Evolutionary conservation across 2,113 vertebrate species (phyloP).

Genomic region (Nothoprocta pentlandii): DNA sequence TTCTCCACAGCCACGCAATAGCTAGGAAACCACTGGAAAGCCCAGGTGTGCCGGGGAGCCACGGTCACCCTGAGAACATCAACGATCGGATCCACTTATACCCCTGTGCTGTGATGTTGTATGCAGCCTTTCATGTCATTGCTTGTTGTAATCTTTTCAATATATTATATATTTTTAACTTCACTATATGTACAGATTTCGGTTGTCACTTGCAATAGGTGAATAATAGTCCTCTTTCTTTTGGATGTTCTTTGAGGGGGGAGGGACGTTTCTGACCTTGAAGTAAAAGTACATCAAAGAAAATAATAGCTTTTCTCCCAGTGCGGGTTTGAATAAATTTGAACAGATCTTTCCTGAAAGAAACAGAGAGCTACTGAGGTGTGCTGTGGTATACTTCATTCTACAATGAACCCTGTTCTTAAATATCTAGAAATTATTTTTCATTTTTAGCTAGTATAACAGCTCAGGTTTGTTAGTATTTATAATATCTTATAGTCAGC

Average conservation of each 20-base stretch:
- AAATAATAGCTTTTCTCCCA: background rate
- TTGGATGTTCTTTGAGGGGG: background rate
- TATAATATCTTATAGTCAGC: background rate
- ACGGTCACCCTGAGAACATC: background rate
- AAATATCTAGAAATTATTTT: background rate
- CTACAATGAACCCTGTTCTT: background rate
- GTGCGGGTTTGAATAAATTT: background rate
- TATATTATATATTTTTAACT: background rate
- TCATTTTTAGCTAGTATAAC: background rate
- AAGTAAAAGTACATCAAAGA: background rate
- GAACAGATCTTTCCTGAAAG: background rate
- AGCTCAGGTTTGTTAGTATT: background rate
- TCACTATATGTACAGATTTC: background rate
- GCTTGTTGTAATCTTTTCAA: background rate
- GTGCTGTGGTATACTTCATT: background rate
- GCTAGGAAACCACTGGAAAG: conserved; percentile 16
- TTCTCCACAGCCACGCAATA: conserved; percentile 81
- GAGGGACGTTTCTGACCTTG: background rate
- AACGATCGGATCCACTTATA: background rate
- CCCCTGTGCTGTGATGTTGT: background rate
- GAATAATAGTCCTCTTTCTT: background rate
- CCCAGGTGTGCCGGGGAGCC: background rate
- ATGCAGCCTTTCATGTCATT: background rate
- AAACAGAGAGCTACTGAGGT: background rate
- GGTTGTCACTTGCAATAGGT: background rate